Conservation (phyloP, 2,797 vertebrate species). For the Nothura maculosa region DNA sequence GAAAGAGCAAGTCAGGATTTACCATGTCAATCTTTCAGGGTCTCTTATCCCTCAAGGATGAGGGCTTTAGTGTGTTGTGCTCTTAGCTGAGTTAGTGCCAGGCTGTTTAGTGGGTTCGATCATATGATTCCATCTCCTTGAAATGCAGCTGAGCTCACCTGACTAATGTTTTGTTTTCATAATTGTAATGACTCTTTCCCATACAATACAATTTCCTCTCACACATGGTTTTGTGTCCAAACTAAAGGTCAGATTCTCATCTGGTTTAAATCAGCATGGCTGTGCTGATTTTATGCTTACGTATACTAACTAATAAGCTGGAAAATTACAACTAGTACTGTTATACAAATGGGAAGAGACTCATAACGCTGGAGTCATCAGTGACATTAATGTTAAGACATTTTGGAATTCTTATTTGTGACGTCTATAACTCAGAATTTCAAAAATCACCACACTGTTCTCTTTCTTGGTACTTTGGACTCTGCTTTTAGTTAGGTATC, state of each 20-base stretch:
- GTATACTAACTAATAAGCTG: neutral
- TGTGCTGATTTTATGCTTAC: slow-evolving; percentile 49
- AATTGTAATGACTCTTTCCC: neutral
- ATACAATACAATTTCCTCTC: neutral
- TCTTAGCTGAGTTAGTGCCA: neutral
- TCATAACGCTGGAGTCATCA: neutral
- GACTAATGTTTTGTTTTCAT: neutral
- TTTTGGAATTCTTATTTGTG: neutral
- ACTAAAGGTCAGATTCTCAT: slow-evolving; percentile 56
- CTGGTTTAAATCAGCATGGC: slow-evolving; percentile 55
- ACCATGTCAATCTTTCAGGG: neutral
- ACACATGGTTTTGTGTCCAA: neutral
- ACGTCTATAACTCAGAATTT: neutral
- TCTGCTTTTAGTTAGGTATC: slow-evolving; percentile 42
- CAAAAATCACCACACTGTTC: neutral
- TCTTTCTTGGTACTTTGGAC: neutral
- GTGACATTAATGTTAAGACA: neutral
- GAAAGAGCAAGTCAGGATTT: neutral
- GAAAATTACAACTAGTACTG: slow-evolving; percentile 42
- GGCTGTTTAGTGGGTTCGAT: neutral
- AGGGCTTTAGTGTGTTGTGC: neutral
- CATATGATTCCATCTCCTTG: rapidly evolving
- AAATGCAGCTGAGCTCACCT: neutral
- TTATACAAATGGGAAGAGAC: neutral
- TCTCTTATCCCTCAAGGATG: neutral